A percentile compares a stretch with the other conserved stretches of the same genome.
Conservation (phyloP, 2,113 vertebrate genomes). For the Neofelis nebulosa region DNA sequence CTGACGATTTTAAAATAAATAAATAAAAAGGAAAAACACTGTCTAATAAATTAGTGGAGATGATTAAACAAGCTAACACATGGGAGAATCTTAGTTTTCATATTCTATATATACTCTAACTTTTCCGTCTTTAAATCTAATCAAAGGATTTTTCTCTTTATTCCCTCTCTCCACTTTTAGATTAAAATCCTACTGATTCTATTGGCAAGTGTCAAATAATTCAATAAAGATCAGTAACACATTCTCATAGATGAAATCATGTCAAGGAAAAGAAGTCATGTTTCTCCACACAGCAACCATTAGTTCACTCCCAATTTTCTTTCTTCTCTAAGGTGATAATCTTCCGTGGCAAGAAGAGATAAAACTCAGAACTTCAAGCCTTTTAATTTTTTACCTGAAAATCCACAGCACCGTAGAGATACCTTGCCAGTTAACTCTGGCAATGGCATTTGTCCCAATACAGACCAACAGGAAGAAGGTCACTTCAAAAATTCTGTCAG, state of each 20-base stretch:
- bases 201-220: background rate
- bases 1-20: background rate
- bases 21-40: background rate
- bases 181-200: background rate
- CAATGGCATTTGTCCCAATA: background rate
- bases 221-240: background rate
- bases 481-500: background rate
- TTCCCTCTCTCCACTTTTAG: background rate
- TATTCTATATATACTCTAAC: background rate
- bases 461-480: background rate
- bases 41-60: background rate
- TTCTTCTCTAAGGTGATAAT: background rate
- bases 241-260: background rate
- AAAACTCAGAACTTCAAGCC: background rate
- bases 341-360: background rate
- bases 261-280: background rate
- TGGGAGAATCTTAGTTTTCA: background rate
- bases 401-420: background rate
- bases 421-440: background rate
- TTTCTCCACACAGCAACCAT: background rate
- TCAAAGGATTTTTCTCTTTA: background rate
- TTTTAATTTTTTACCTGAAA: background rate
- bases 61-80: background rate
- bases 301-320: background rate
- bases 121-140: background rate